phyloP scores from a whole-genome alignment of 2,888 invertebrate genomes.

The Archips xylosteana region DNA sequence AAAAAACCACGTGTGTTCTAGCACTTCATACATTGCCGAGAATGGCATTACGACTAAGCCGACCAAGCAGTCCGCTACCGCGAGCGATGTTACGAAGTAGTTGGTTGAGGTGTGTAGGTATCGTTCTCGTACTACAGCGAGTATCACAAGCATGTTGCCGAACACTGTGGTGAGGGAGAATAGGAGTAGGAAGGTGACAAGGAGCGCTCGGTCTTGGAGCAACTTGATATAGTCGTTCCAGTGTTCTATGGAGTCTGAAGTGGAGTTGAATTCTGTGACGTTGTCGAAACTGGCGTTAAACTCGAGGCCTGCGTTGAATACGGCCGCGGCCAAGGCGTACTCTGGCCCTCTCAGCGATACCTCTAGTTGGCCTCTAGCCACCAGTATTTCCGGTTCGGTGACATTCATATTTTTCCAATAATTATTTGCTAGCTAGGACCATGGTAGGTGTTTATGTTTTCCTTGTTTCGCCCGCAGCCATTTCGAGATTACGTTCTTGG shows the following conservation, averaged over 20 bases:
- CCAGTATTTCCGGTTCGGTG: slow-evolving; percentile 70
- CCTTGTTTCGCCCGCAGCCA: slow-evolving; percentile 81
- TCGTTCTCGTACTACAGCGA: slow-evolving; percentile 96
- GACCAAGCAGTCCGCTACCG: slow-evolving; percentile 98
- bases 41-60: slow-evolving; percentile 99
- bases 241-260: slow-evolving; percentile 62
- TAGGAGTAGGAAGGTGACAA: slow-evolving; percentile 92
- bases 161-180: slow-evolving; percentile 97
- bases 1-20: slow-evolving; percentile 97
- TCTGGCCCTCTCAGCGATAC: slow-evolving; percentile 68
- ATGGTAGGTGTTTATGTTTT: slow-evolving; percentile 80
- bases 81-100: slow-evolving; percentile 98
- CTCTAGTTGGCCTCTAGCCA: slow-evolving; percentile 79
- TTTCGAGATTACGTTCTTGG: slow-evolving; percentile 82
- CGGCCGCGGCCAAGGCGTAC: slow-evolving; percentile 62
- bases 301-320: slow-evolving; percentile 65
- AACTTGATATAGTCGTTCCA: slow-evolving; percentile 81
- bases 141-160: slow-evolving; percentile 97
- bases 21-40: slow-evolving; percentile 95
- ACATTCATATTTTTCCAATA: slow-evolving; percentile 79
- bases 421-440: slow-evolving; percentile 75
- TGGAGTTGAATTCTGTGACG: slow-evolving; percentile 61
- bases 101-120: slow-evolving; percentile 99
- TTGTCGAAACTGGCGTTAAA: slow-evolving; percentile 73
- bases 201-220: slow-evolving; percentile 88